Conservation (phyloP, 2,797 vertebrate species). For the Pseudomugil tenellus region DNA sequence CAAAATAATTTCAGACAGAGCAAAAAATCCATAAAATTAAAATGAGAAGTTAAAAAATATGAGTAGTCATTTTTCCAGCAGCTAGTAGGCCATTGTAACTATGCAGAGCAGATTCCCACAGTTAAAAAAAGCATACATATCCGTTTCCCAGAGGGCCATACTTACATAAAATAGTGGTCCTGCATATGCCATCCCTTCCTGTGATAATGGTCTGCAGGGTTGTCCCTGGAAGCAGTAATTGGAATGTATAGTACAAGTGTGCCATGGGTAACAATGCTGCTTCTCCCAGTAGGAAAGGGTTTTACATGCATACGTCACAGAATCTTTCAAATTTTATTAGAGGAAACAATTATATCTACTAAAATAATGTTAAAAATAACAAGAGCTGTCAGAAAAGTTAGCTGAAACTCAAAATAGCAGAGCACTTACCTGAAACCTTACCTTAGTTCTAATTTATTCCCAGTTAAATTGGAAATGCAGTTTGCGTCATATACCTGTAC, state of each 20-base stretch:
- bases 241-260: constrained; percentile 12
- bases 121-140: background rate
- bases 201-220: constrained; percentile 13
- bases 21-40: background rate
- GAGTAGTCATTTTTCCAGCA: background rate
- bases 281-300: background rate
- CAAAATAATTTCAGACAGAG: background rate
- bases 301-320: background rate
- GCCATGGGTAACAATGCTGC: background rate
- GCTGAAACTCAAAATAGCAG: background rate
- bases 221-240: constrained; percentile 18
- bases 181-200: constrained; percentile 7
- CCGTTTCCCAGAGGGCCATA: constrained; percentile 2
- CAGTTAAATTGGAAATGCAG: background rate
- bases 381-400: background rate
- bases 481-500: background rate
- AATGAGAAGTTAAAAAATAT: background rate
- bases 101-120: background rate
- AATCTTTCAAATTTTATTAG: background rate
- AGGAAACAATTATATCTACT: background rate
- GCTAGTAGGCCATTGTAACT: background rate
- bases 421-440: background rate
- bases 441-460: background rate
- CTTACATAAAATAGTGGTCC: background rate
- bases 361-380: background rate